Evolutionary conservation across 2,113 vertebrate genomes (phyloP).

Genomic region (Euleptes europaea): DNA sequence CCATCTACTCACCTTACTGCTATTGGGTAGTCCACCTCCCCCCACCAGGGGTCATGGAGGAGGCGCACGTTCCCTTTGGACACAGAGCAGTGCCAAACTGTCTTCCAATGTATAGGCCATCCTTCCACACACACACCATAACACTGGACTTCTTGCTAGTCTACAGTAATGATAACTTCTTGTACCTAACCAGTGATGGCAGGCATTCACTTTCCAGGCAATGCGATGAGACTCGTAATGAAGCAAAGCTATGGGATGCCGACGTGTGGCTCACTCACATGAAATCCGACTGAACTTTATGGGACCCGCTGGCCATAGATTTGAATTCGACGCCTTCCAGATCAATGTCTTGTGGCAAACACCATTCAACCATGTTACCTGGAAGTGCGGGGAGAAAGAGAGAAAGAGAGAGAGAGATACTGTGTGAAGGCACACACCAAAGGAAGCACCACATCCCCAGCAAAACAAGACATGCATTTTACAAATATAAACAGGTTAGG

Average conservation of each 20-base stretch:
- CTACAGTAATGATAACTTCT: not conserved
- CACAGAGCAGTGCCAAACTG: not conserved
- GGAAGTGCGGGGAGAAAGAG: conserved; percentile 30
- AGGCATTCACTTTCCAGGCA: not conserved
- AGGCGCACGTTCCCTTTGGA: not conserved
- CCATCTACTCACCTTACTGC: too few species aligned
- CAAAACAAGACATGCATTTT: not conserved
- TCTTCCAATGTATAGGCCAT: not conserved
- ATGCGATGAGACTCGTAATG: not conserved
- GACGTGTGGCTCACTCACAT: conserved; percentile 81
- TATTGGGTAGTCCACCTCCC: not conserved
- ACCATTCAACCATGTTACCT: conserved; percentile 99
- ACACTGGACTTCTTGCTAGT: not conserved
- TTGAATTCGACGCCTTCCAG: conserved; percentile 98
- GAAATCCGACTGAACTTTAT: conserved; percentile 94
- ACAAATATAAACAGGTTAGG: not conserved
- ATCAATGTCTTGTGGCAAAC: conserved; percentile 93
- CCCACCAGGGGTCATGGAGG: not conserved
- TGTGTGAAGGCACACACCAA: not conserved
- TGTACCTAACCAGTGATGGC: not conserved
- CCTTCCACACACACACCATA: not conserved
- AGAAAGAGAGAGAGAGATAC: not conserved
- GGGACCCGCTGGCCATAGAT: conserved; percentile 97
- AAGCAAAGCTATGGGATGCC: not conserved
- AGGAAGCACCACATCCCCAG: not conserved